These are phyloP conservation scores for Drosophila tsacasi DNA, from an alignment of 1,140 invertebrate genomes.

Conservation along the genomic window DNA sequence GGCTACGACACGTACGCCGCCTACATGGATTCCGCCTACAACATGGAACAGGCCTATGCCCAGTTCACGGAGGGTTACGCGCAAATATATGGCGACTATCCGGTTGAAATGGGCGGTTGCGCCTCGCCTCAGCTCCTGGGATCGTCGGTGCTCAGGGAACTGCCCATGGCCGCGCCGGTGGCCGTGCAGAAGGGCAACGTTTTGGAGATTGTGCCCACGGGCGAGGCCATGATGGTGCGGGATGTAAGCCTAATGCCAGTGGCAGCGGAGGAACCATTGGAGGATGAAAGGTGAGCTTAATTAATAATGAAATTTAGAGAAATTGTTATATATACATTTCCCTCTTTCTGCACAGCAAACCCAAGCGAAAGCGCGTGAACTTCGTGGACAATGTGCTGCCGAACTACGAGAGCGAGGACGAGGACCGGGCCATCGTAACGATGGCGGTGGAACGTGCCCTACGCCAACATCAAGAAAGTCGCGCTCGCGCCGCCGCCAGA, in stretches of 20 bases:
- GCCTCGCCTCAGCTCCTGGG: constrained; percentile 7
- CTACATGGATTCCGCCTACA: constrained; percentile 73
- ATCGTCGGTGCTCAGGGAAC: constrained; percentile 26
- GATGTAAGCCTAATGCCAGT: neutral
- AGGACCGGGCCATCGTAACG: constrained; percentile 65
- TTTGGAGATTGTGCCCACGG: constrained; percentile 77
- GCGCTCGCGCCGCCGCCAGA: constrained; percentile 37
- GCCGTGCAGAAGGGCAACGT: constrained; percentile 83
- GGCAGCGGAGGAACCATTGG: constrained; percentile 31
- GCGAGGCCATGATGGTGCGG: constrained; percentile 9
- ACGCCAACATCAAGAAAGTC: constrained; percentile 31
- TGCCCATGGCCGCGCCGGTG: constrained; percentile 52
- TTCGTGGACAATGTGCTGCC: constrained; percentile 78
- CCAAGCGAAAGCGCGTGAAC: constrained; percentile 70
- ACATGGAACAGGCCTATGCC: constrained; percentile 65
- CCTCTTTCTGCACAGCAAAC: constrained; percentile 49
- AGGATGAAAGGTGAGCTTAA: constrained; percentile 54
- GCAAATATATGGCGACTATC: constrained; percentile 30
- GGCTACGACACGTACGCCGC: constrained; percentile 67
- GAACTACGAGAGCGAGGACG: constrained; percentile 73
- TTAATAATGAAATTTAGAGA: fast-evolving
- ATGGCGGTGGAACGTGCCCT: constrained; percentile 53
- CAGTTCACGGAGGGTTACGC: constrained; percentile 59
- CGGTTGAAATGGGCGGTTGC: neutral
- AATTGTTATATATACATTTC: neutral